A percentile compares a stretch with the other conserved stretches of the same genome.
These are phyloP conservation scores for Psephotus haematonotus DNA, from an alignment of 2,113 vertebrate species.

Conservation along the genomic window DNA sequence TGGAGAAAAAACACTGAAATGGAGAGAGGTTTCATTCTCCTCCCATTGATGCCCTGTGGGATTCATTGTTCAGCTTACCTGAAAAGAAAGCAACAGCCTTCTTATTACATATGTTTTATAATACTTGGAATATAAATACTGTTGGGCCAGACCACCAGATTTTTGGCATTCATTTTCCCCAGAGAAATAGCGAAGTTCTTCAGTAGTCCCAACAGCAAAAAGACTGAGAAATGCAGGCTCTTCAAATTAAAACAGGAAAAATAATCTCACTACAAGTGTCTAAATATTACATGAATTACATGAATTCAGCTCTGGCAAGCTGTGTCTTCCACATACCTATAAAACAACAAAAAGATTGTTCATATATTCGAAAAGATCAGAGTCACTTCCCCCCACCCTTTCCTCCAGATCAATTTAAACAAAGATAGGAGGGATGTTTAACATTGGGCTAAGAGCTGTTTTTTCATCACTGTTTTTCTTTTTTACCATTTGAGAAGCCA, in stretches of 20 bases:
- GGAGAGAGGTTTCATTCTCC: neutral
- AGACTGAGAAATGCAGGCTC: neutral
- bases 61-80: neutral
- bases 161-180: neutral
- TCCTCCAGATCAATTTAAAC: neutral
- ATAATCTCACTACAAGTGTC: neutral
- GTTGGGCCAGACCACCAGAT: neutral
- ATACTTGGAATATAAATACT: neutral
- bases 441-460: neutral
- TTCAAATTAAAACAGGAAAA: conserved; percentile 43
- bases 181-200: conserved; percentile 10
- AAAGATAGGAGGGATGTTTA: neutral
- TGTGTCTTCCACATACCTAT: neutral
- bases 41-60: neutral
- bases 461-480: neutral
- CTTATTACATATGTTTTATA: neutral
- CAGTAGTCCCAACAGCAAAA: conserved; percentile 1
- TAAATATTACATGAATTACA: conserved; percentile 25
- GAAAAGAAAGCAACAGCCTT: neutral
- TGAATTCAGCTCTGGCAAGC: neutral
- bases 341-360: neutral
- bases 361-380: neutral
- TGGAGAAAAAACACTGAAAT: neutral
- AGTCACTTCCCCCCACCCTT: neutral
- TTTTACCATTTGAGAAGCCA: neutral